A percentile compares a stretch with the other conserved stretches of the same genome.
Evolutionary conservation across 1,140 invertebrate species (phyloP).

Genomic region (Anadara kagoshimensis): DNA sequence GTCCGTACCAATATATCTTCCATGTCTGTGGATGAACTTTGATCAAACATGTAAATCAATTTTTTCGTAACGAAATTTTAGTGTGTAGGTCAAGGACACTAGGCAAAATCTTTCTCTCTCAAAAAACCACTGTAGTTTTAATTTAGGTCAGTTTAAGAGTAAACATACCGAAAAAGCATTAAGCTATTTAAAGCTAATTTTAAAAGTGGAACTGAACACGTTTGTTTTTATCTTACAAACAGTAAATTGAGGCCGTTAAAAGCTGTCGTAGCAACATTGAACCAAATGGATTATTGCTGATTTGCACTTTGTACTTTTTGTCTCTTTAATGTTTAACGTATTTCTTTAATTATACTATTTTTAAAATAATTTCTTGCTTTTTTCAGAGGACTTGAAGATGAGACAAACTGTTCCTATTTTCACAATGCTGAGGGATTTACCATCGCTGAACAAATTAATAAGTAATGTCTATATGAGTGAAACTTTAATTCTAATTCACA

Average conservation of each 20-base stretch:
- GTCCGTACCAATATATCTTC: too few species aligned
- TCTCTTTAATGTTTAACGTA: too few species aligned
- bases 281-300: too few species aligned
- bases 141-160: neutral
- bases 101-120: neutral
- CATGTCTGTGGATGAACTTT: too few species aligned
- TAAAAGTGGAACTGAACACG: neutral
- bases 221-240: neutral
- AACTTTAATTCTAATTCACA: neutral
- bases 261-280: too few species aligned
- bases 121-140: neutral
- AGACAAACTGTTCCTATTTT: slow-evolving; percentile 66
- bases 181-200: neutral
- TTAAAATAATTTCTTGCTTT: neutral
- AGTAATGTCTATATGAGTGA: slow-evolving; percentile 43
- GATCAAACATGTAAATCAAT: neutral
- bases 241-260: too few species aligned
- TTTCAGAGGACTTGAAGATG: slow-evolving; percentile 68
- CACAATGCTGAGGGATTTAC: slow-evolving; percentile 65
- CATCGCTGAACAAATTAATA: slow-evolving; percentile 59
- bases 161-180: neutral
- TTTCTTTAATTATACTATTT: neutral
- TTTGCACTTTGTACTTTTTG: too few species aligned
- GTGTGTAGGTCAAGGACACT: neutral
- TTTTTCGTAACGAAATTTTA: neutral